Percentiles rank a stretch among this genome's conserved stretches.
These are phyloP conservation scores for Cephonodes hylas DNA, from an alignment of 2,888 invertebrate species.

Conservation along the genomic window DNA sequence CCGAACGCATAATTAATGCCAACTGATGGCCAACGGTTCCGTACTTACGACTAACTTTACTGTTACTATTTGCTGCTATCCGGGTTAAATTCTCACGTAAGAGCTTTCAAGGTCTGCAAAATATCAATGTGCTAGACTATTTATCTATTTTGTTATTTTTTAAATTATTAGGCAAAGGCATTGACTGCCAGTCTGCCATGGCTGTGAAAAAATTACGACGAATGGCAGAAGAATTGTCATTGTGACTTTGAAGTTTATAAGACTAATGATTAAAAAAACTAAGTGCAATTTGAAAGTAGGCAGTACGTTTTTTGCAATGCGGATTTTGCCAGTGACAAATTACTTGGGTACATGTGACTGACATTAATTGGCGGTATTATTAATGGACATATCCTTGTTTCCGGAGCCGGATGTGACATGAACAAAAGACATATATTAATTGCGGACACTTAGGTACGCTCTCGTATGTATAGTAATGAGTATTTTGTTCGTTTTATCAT, in stretches of 20 bases:
- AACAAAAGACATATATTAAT: conserved; percentile 28
- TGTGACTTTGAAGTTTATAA: neutral
- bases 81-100: conserved; percentile 47
- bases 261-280: neutral
- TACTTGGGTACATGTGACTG: neutral
- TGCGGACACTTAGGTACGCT: conserved; percentile 23
- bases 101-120: conserved; percentile 41
- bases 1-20: conserved; percentile 28
- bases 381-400: conserved; percentile 5
- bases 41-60: conserved; percentile 22
- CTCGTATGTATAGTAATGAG: conserved; percentile 24
- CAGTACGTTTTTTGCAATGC: neutral
- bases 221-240: neutral
- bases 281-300: neutral
- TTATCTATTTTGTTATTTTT: conserved; percentile 16
- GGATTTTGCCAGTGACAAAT: neutral
- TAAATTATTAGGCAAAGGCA: neutral
- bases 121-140: conserved; percentile 40
- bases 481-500: conserved; percentile 39
- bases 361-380: neutral
- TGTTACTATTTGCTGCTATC: conserved; percentile 41
- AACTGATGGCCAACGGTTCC: conserved; percentile 13
- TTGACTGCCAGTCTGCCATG: neutral
- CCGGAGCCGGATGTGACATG: conserved; percentile 14
- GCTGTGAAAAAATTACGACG: neutral